Evolutionary conservation across 2,797 vertebrate genomes (phyloP).

Genomic region (Setipinna tenuifilis): DNA sequence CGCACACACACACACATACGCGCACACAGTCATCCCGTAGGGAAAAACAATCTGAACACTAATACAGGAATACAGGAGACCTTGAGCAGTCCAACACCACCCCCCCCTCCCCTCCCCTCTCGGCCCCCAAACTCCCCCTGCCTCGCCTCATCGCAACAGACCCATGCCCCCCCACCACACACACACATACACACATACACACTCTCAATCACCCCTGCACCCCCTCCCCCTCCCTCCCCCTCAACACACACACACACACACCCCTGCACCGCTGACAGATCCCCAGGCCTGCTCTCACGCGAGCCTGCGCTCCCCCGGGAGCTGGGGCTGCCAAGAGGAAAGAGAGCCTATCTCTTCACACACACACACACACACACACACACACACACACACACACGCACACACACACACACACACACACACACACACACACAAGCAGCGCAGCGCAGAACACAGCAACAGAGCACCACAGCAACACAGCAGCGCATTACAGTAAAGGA

Average conservation of each 20-base stretch:
- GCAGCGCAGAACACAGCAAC: too few relatives aligned
- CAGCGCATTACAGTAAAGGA: neutral
- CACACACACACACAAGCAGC: too few relatives aligned
- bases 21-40: neutral
- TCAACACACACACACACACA: constrained; percentile 18
- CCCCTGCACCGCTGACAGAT: constrained; percentile 41
- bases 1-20: too few relatives aligned
- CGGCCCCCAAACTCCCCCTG: too few relatives aligned
- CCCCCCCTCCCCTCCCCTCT: neutral
- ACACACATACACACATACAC: neutral
- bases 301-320: constrained; percentile 56
- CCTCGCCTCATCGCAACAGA: too few relatives aligned
- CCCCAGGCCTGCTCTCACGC: constrained; percentile 44
- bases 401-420: too few relatives aligned
- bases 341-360: constrained; percentile 57
- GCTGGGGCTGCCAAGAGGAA: constrained; percentile 54
- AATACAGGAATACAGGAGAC: constrained; percentile 31
- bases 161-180: constrained; percentile 17
- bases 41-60: neutral
- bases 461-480: neutral
- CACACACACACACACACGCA: too few relatives aligned
- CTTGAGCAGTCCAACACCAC: constrained; percentile 55
- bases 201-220: neutral
- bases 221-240: constrained; percentile 2
- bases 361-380: too few relatives aligned